Conservation (phyloP, 2,113 vertebrate genomes). For the Prunella fulvescens region DNA sequence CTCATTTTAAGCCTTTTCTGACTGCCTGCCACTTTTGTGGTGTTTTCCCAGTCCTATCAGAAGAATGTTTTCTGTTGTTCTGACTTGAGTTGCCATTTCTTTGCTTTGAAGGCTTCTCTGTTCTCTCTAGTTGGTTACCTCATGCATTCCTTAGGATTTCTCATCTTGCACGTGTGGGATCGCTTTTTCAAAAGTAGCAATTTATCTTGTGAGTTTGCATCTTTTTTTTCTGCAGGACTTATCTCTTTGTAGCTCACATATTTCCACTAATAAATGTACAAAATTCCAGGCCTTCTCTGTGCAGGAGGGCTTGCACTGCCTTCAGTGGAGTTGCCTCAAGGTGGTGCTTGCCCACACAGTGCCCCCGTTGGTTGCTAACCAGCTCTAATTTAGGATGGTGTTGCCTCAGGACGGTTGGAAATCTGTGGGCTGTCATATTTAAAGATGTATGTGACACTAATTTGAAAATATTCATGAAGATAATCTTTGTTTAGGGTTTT, state of each 20-base stretch:
- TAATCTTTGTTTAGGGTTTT: background rate
- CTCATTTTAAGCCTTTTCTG: background rate
- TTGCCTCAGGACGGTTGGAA: background rate
- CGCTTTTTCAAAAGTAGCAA: rapidly evolving
- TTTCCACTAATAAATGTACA: background rate
- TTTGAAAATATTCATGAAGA: background rate
- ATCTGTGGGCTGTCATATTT: background rate
- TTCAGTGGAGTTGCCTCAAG: background rate
- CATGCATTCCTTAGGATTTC: background rate
- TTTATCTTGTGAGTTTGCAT: background rate
- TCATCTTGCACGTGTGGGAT: background rate
- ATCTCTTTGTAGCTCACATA: background rate
- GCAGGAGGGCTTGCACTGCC: background rate
- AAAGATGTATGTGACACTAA: background rate
- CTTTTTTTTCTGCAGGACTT: background rate
- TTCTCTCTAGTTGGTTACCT: background rate
- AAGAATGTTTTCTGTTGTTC: background rate
- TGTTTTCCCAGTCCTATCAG: background rate
- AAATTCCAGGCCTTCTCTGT: background rate
- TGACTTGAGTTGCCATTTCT: background rate
- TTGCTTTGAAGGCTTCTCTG: background rate
- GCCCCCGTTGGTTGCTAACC: background rate
- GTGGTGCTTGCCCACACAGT: background rate
- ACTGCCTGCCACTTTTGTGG: background rate
- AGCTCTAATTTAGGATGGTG: background rate